These are phyloP conservation scores for cattle (Bos taurus) DNA, from an alignment of 2,113 vertebrate species.

Conservation along the genomic window ARS-UCD2.0 NC_037343.1:27227001-27227500, in stretches of 20 bases:
- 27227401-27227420: neutral
- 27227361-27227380: neutral
- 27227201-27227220: neutral
- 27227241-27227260: neutral
- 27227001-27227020: neutral
- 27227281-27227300: neutral
- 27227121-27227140: neutral
- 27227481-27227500: neutral
- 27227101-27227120: neutral
- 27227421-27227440: neutral
- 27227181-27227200: neutral
- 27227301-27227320: fast-evolving
- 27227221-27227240: neutral
- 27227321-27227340: neutral
- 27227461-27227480: neutral
- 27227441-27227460: neutral
- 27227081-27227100: neutral
- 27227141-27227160: neutral
- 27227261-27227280: neutral
- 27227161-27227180: neutral
- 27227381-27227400: neutral
- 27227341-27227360: neutral
- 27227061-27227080: neutral
- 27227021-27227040: neutral
- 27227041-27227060: neutral